Evolutionary conservation across 2,113 vertebrate genomes (phyloP).

Genomic region (Hippocampus abdominalis): DNA sequence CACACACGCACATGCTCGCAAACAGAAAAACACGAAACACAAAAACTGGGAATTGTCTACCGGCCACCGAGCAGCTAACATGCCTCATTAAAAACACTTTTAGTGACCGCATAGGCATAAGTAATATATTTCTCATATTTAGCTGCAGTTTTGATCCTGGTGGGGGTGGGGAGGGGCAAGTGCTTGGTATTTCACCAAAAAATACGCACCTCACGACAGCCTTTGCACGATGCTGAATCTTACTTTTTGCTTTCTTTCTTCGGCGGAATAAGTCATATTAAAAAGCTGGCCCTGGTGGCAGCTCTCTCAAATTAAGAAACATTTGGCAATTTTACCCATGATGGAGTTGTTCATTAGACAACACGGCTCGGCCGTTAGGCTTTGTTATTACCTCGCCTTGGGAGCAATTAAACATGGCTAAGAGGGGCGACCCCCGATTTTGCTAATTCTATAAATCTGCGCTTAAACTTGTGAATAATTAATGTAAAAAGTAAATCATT

Average conservation of each 20-base stretch:
- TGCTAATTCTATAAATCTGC: not conserved
- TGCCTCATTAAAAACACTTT: constrained; percentile 24
- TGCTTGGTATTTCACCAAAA: constrained; percentile 19
- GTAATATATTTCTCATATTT: constrained; percentile 38
- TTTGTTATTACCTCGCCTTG: constrained; percentile 5
- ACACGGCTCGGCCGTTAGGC: constrained; percentile 4
- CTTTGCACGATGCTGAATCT: constrained; percentile 39
- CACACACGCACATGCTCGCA: not conserved
- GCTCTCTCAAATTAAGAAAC: constrained; percentile 5
- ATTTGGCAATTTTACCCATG: not conserved
- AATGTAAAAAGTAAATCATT: not conserved
- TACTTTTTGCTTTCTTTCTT: not conserved
- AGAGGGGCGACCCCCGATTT: not conserved
- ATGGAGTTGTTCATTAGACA: constrained; percentile 9
- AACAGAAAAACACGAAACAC: constrained; percentile 6
- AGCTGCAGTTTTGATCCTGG: constrained; percentile 48
- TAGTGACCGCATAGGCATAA: constrained; percentile 20
- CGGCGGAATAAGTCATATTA: not conserved
- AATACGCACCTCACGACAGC: constrained; percentile 17
- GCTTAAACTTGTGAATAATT: not conserved
- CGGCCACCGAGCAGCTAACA: constrained; percentile 12
- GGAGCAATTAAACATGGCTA: constrained; percentile 6
- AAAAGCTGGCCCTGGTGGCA: not conserved
- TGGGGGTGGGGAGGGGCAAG: constrained; percentile 5
- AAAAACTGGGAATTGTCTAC: constrained; percentile 2